phyloP scores from a whole-genome alignment of 2,113 vertebrate species.

The Callaeas wilsoni region DNA sequence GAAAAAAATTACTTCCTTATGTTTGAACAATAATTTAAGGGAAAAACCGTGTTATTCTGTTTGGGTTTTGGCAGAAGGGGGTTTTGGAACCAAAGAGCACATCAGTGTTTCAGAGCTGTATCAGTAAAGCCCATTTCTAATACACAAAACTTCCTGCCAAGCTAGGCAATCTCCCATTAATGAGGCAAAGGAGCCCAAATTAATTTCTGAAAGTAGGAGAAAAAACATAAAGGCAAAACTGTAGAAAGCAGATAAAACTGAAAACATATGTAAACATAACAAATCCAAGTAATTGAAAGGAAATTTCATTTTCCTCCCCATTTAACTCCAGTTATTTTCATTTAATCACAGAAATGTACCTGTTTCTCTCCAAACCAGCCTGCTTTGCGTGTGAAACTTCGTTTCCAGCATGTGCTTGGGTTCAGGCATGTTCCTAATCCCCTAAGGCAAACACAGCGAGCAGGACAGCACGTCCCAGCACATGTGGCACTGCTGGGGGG shows the following conservation, averaged over 20 bases:
- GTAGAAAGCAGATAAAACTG: constrained; percentile 14
- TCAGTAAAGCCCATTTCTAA: neutral
- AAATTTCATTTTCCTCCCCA: constrained; percentile 40
- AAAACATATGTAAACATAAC: neutral
- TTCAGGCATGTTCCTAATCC: neutral
- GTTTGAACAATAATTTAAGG: neutral
- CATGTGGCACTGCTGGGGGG: neutral
- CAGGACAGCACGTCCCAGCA: neutral
- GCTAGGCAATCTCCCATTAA: constrained; percentile 25
- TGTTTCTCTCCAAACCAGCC: constrained; percentile 2
- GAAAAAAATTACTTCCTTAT: neutral
- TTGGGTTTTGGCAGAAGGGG: neutral
- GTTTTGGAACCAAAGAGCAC: neutral
- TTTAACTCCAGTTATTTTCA: constrained; percentile 48
- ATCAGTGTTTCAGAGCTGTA: neutral
- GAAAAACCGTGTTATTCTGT: neutral
- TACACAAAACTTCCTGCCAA: neutral
- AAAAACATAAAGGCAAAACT: neutral
- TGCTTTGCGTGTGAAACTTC: neutral
- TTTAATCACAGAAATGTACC: constrained; percentile 3
- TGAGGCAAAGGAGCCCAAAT: neutral
- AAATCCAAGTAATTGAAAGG: constrained; percentile 35
- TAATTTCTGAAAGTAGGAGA: neutral
- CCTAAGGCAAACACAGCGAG: neutral
- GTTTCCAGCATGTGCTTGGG: neutral